Evolutionary conservation across 2,888 invertebrate species (phyloP), one percentile per base, ranked within the genome.

Genomic region (Erynnis tages): DNA sequence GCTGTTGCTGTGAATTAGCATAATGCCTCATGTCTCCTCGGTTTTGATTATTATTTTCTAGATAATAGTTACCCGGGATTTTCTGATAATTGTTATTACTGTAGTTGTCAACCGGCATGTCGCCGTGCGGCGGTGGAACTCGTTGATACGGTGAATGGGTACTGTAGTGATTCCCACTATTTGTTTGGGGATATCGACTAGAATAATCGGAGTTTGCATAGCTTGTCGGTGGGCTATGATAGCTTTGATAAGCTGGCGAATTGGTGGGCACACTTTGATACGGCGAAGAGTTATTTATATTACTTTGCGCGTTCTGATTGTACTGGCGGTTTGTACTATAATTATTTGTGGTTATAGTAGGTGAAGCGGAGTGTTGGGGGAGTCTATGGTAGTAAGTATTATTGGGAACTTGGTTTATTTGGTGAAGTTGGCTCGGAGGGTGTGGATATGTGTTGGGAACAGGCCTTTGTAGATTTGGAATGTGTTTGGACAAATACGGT

Each of bases 61-160:
- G 67, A 55, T 82, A 86, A 63, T 77, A 85, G 60, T 69, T 86
- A 66, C 63, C 79, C 58, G 89, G 61, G 67, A 87, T 19, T 67
- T 88, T 87, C 62, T 83, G 87, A 65, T 82, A 84, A 56, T 71
- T 73, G 59, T 53, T 80, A 59, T 58, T 77, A 69, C 70, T 89
- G 70, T 75, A 82, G 61, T 72, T 79, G 47, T 84, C 87, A 13
- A 68, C 61, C 7, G 78, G 77, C 30, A 76, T 55, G 13, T 82
- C 91, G 61, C 86, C 85, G 58, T 92, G 91, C 2, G 92, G 91
- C 59, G 91, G 84, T 6, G 92, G 92, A 13, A 93, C 92, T 57
- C 92, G 82, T 65, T 92, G 92, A 71, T 92, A 93, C 5, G 92
- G 90, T 44, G 91, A 83, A 56, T 71, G 79, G 54, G 60, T 54